Evolutionary conservation across 2,797 vertebrate genomes (phyloP), one percentile per base, ranked within the genome.

Genomic region (Tenualosa thibaudeaui): DNA sequence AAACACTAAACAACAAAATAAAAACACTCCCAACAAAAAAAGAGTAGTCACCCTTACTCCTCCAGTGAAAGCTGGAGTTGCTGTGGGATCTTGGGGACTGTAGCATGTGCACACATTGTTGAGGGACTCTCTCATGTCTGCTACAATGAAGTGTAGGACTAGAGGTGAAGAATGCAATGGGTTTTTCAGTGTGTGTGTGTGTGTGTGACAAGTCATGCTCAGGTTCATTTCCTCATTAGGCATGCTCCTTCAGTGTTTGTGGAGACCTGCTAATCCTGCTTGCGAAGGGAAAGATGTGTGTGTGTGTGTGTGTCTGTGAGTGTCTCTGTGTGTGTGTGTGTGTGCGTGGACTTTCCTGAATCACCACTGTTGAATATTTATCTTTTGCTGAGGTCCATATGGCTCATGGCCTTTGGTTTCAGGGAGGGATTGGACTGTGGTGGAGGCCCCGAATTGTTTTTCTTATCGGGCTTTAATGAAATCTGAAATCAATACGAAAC

Each of bases 391-490:
- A 85, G 54, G 62, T 43, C 75, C 82, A 84, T 84, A 75, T 87
- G 84, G 84, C 86, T 58, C 53, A 22, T 24, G 54, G 75, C 84
- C 82, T 83, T 71, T 43, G 68, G 56, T 85, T 85, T 58, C 82
- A 68, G 37, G 60, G 84, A 24, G 81, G 5, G 43, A 75, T 60
- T n/a, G 81, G 65, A 60, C 19, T 46, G 40, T 19, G 40, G 15
- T 17, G 50, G 24, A 84, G 65, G 19, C 46, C 46, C 46, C 40
- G 26, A 85, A 84, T 81, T 82, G 60, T 85, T 85, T 68, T 82
- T 82, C 81, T 85, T 85, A 85, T 82, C 84, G 81, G 56, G 51
- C 60, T 85, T 85, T 87, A 82, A 84, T 82, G 49, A 87, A 85
- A 82, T 82, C 1, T 84, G 78, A 68, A 85, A 81, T 87, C 58